phyloP scores from a whole-genome alignment of 2,888 invertebrate species.

The Hyles lineata region DNA sequence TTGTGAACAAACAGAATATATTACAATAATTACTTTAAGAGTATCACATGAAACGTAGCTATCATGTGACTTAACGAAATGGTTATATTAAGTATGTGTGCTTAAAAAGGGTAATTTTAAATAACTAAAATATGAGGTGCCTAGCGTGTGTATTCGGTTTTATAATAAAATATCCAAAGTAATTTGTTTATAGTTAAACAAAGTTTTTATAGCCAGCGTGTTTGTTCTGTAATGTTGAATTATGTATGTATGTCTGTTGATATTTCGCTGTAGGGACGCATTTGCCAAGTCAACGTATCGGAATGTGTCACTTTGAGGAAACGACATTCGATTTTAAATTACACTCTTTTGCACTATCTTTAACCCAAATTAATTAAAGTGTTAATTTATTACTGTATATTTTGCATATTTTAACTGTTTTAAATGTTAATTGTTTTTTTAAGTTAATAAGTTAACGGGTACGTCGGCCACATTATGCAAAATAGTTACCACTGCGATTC shows the following conservation, averaged over 20 bases:
- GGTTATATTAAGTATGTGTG: not conserved
- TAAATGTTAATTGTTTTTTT: not conserved
- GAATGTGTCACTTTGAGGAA: constrained; percentile 46
- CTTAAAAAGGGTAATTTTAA: not conserved
- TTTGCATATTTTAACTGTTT: not conserved
- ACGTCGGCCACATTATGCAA: not conserved
- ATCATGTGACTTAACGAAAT: not conserved
- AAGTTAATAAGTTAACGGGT: not conserved
- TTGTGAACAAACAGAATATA: not conserved
- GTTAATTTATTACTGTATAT: constrained; percentile 16
- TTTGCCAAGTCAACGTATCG: constrained; percentile 36
- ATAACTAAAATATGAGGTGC: not conserved
- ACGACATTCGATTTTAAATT: constrained; percentile 19
- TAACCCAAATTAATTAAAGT: constrained; percentile 34
- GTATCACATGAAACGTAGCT: not conserved
- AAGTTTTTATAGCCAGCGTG: constrained; percentile 24
- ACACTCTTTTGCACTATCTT: constrained; percentile 6
- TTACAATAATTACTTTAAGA: not conserved
- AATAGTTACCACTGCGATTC: not conserved
- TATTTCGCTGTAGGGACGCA: constrained; percentile 38
- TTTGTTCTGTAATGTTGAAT: constrained; percentile 39
- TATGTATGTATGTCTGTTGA: constrained; percentile 36
- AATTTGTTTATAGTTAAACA: constrained; percentile 20
- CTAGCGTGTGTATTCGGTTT: constrained; percentile 1
- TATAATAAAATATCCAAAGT: not conserved